phyloP scores from a whole-genome alignment of 2,113 vertebrate species.

The Fregata magnificens region DNA sequence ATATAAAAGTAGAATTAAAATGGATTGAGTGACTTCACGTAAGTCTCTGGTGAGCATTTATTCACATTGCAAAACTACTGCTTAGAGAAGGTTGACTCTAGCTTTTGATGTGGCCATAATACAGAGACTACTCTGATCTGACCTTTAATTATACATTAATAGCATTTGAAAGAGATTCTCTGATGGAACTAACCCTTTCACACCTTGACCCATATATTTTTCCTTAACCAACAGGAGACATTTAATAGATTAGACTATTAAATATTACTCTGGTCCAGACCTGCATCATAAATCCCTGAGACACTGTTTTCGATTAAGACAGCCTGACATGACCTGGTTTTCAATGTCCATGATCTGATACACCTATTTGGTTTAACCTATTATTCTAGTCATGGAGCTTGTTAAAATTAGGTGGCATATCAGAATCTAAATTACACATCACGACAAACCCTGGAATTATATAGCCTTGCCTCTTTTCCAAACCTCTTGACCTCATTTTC shows the following conservation, averaged over 20 bases:
- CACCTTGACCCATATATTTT: neutral
- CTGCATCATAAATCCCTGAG: neutral
- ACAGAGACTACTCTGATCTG: neutral
- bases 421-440: neutral
- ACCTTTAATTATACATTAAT: neutral
- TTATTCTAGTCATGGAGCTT: neutral
- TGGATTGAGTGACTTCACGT: neutral
- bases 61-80: neutral
- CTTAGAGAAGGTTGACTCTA: neutral
- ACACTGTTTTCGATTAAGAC: neutral
- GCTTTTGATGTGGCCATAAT: neutral
- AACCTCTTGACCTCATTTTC: neutral
- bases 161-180: neutral
- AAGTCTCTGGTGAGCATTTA: neutral
- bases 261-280: neutral
- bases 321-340: neutral
- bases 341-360: neutral
- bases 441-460: neutral
- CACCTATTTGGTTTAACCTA: neutral
- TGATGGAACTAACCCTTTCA: neutral
- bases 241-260: neutral
- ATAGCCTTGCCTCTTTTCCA: neutral
- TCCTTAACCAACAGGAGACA: neutral
- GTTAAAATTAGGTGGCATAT: neutral
- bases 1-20: neutral